Conservation (phyloP, 2,797 vertebrate genomes). For the Schizothorax lantsangensis region DNA sequence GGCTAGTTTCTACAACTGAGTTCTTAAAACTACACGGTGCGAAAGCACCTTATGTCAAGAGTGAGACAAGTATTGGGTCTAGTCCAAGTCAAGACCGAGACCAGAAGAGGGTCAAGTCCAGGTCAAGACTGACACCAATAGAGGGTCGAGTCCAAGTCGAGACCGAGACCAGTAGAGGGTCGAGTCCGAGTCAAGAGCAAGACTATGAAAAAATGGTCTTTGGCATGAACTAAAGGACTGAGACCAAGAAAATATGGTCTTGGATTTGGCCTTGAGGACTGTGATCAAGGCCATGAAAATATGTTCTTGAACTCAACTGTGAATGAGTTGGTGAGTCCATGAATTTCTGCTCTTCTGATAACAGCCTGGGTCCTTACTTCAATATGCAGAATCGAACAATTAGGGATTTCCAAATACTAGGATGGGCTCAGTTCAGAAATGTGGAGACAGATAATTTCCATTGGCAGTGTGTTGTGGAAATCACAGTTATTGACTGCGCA, state of each 20-base stretch:
- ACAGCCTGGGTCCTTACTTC: not conserved
- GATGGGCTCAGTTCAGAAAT: conserved; percentile 4
- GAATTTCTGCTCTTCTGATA: not conserved
- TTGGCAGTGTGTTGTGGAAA: conserved; percentile 25
- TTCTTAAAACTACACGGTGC: too few relatives aligned
- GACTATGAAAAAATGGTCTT: not conserved
- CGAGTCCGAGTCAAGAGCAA: not conserved
- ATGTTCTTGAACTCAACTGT: not conserved
- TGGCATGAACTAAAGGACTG: not conserved
- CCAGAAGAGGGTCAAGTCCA: not conserved
- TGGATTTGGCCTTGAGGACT: not conserved
- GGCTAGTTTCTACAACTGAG: too few relatives aligned
- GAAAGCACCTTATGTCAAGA: too few relatives aligned
- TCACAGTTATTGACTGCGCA: conserved; percentile 47
- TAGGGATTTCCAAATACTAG: not conserved
- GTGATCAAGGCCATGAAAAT: not conserved
- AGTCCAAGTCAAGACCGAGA: too few relatives aligned
- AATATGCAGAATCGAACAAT: not conserved
- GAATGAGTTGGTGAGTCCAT: not conserved
- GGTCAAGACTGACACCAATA: not conserved
- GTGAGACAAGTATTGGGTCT: too few relatives aligned
- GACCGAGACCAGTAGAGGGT: not conserved
- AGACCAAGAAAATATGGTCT: not conserved
- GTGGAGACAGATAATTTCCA: not conserved
- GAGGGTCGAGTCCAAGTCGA: not conserved